Base-by-base conservation (phyloP, 1,140 invertebrate genomes). In the Plutomurus gul region DNA sequence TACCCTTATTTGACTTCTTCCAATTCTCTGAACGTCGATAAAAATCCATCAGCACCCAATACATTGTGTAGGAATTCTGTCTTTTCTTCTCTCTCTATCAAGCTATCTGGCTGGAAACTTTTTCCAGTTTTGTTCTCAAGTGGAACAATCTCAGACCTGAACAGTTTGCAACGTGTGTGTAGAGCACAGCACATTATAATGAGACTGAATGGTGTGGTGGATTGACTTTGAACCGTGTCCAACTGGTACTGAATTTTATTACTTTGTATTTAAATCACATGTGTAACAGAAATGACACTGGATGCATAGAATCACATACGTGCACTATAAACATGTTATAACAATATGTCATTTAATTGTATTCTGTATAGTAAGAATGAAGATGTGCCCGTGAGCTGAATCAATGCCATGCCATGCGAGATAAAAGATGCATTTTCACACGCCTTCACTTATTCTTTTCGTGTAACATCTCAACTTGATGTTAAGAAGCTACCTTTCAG, bases 401-500 rank as follows among this genome's bases (percentile, higher is more conserved):
- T 65, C 56, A 65, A 65, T 65, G 56, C 22, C 56, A 65, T 65
- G 56, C 30, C 30, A 65, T 65, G 56, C 27, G 27, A 65, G 56
- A 65, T 65, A 65, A 65, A 65, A 65, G 25, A 65, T 65, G 25
- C 56, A 65, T 65, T 65, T 65, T 65, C 56, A 65, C 56, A 65
- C 56, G 56, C 56, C 56, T 65, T 65, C 56, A 33, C 56, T 65
- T 65, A 65, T 65, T 65, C 36, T 65, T 30, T 33, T 65, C 56
- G 22, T 65, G 56, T 65, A 65, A 65, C 56, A 65, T 65, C 56
- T 65, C 56, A 65, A 65, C 56, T 65, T 65, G 56, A 65, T 65
- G 56, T 65, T 30, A 43, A n/a, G n/a, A n/a, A 13, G 56, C 56
- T 65, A 65, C 56, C 56, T 65, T 65, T 65, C 56, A 65, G 56